Base-by-base conservation (phyloP, 92 coral and sea anemone genomes). In the Bergia puertoricense region DNA sequence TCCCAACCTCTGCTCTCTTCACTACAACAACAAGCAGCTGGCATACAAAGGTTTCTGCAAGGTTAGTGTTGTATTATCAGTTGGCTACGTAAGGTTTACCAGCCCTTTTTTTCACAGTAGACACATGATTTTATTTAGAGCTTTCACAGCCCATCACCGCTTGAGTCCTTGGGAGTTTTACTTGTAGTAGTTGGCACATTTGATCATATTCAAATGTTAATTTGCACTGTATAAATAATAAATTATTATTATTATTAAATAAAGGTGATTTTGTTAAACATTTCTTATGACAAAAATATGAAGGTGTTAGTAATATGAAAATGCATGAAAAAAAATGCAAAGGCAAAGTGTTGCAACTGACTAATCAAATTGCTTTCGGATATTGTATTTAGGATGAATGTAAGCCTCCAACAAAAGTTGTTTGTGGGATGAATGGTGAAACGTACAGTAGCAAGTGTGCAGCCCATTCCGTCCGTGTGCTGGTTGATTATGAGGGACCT, bases 371-470 rank as follows among this genome's bases (percentile, higher is more conserved):
- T 80, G 37, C n/a, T 20, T 30, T 77, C 6, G 15, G 39, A 16
- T 40, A 10, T 80, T 80, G 22, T 38, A 13, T 91, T 1, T 57
- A 97, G 98, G 91, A 85, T 67, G 93, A 93, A 41, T 95, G 99
- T 59, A 96, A 86, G 39, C 93, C 93, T 3, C 96, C 98, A 0
- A 91, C 89, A 20, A 77, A 79, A 36, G 80, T 91, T 16, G 93
- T 97, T 23, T 97, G 99, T 91, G 99, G 99, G 18, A 92, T 93
- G 62, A 94, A 97, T 82, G 99, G 99, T 0, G 97, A 97, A 84
- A 97, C 98, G 0, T 97, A 95, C 94, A 91, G 88, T 74, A 97
- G 99, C 88, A 86, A 16, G 50, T 97, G 99, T 89, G 99, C 96
- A 2, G 96, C 96, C 69, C 88, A 77, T 65, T 92, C 95, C 8